Base-by-base conservation (phyloP, 2,113 vertebrate species). In the Paralichthys olivaceus region DNA sequence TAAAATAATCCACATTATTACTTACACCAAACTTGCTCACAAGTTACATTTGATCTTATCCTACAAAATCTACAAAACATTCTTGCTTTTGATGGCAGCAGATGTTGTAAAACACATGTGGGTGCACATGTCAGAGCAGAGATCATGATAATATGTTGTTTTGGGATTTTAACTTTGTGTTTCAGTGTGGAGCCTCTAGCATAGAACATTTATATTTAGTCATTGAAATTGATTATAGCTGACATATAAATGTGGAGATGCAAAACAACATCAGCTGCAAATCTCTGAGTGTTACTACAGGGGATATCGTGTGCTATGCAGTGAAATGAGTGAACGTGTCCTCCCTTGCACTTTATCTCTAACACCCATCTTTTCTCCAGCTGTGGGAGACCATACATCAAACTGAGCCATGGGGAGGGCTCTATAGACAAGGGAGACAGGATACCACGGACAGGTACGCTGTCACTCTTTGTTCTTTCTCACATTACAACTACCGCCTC, bases 381-480 rank as follows among this genome's bases (percentile, higher is more conserved):
- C 90, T 99, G 98, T 87, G 97, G 98, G 87, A 93, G 96, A 84
- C 94, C 96, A 0, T 98, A 96, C 88, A 95, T 94, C 85, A 96
- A 92, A 91, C 87, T 88, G 81, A 95, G 89, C 81, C 90, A 95
- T 34, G 90, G 87, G 0, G 95, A 96, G 17, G 94, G 94, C 34
- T 91, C 93, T 7, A 72, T 94, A 83, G 95, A 96, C 51, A 94
- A 94, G 86, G 93, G 87, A 37, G 92, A 94, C 78, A 90, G 94
- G 43, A 86, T 92, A 66, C 94, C 90, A 86, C 95, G 95, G 80
- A 87, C 95, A 92, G 97, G 98, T 99, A 94, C 34, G 55, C 11
- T 37, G 37, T 43, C 23, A 60, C 17, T 59, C 47, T 62, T 37
- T 23, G n/a, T 64, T 69, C 3, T 22, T 20, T 32, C 23, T 56